Conservation (phyloP, 2,113 vertebrate species). For the Pseudopipra pipra region DNA sequence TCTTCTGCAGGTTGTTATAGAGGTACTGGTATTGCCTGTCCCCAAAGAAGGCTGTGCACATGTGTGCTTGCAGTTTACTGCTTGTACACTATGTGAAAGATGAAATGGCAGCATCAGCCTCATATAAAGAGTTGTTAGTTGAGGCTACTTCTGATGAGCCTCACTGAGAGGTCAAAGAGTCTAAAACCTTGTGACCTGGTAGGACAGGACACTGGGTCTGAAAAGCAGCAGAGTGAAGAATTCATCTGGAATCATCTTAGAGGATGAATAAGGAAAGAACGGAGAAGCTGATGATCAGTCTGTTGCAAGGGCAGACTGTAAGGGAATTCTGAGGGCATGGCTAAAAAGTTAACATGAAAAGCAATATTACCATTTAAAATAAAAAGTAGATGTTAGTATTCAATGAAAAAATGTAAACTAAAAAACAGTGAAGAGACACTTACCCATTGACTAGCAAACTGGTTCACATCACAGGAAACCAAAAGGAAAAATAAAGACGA, state of each 20-base stretch:
- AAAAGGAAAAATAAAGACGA: constrained; percentile 71
- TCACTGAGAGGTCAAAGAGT: background rate
- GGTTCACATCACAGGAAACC: constrained; percentile 73
- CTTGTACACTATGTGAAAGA: background rate
- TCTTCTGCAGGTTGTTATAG: background rate
- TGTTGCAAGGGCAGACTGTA: background rate
- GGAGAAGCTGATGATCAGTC: background rate
- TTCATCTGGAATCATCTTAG: background rate
- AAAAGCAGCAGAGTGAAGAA: background rate
- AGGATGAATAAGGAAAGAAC: background rate
- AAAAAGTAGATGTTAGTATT: background rate
- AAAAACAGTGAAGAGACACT: constrained; percentile 72
- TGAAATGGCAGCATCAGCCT: background rate
- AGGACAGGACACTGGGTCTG: background rate
- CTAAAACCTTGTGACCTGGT: background rate
- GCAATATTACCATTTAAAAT: background rate
- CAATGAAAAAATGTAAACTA: background rate
- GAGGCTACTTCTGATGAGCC: background rate
- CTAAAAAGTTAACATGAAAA: background rate
- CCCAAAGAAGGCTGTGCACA: fast-evolving
- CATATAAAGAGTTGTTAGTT: background rate
- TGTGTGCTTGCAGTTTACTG: background rate
- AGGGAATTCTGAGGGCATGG: background rate
- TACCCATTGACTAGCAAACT: constrained; percentile 94
- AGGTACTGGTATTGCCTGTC: background rate